A percentile compares a stretch with the other conserved stretches of the same genome.
These are phyloP conservation scores for Caenorhabditis briggsae DNA, from an alignment of 1,140 invertebrate species.

Conservation along the genomic window DNA sequence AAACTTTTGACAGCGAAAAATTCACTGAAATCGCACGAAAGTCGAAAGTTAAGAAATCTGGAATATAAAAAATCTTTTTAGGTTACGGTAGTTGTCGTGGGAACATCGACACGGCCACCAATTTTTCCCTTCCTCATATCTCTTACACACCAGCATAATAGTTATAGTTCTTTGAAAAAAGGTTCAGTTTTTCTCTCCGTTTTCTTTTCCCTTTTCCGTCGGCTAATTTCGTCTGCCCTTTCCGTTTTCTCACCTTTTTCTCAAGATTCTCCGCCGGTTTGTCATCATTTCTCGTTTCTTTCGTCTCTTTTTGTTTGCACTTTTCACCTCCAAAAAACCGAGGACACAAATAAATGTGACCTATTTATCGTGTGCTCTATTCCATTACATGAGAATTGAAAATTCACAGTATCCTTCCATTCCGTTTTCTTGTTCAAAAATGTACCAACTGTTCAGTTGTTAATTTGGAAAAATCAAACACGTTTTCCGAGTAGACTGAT, in stretches of 20 bases:
- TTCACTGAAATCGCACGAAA: too few relatives aligned
- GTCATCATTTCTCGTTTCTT: conserved; percentile 14
- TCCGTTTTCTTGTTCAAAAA: too few relatives aligned
- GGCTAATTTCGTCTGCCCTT: neutral
- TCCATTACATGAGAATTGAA: neutral
- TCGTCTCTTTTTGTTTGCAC: conserved; percentile 20
- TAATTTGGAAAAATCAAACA: neutral
- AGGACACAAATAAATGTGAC: conserved; percentile 55
- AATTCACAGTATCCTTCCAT: too few relatives aligned
- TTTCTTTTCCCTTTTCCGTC: neutral
- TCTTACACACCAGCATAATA: too few relatives aligned
- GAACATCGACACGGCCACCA: too few relatives aligned
- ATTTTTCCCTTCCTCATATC: too few relatives aligned
- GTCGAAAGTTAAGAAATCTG: too few relatives aligned
- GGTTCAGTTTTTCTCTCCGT: neutral
- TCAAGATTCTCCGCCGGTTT: neutral
- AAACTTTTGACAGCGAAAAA: too few relatives aligned
- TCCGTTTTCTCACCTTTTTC: neutral
- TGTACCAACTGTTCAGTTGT: neutral
- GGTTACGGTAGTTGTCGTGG: too few relatives aligned
- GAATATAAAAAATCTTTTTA: too few relatives aligned
- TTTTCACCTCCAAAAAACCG: neutral
- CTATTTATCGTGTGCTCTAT: neutral
- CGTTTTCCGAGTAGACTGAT: neutral
- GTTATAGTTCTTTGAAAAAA: neutral